Percentiles rank a stretch among this genome's conserved stretches.
These are phyloP conservation scores for Prinia subflava DNA, from an alignment of 2,113 vertebrate genomes.

Conservation along the genomic window DNA sequence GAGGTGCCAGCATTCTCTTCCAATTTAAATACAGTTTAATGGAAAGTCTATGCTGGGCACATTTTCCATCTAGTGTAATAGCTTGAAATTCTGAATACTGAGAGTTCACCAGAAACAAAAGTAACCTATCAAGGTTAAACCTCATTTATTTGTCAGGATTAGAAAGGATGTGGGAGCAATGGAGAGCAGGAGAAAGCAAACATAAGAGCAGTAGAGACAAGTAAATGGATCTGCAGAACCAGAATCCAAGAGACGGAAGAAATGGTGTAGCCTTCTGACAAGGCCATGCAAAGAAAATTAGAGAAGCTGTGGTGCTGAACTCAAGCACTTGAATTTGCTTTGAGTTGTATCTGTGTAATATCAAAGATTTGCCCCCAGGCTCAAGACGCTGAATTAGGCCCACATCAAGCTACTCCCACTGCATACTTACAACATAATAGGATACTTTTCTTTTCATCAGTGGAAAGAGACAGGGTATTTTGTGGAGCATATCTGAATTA, in stretches of 20 bases:
- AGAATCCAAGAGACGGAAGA: not conserved
- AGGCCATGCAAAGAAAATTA: not conserved
- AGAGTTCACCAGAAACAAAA: constrained; percentile 40
- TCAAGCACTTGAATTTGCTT: not conserved
- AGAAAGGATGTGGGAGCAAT: not conserved
- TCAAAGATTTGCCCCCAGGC: not conserved
- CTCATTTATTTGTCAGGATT: not conserved
- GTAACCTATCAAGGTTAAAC: constrained; percentile 12
- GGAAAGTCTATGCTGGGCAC: constrained; percentile 64
- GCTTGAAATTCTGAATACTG: constrained; percentile 13
- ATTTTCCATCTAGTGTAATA: constrained; percentile 59
- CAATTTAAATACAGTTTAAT: constrained; percentile 70
- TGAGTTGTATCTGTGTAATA: not conserved
- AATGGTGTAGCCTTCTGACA: not conserved
- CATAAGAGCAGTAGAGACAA: not conserved
- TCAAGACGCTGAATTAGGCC: not conserved
- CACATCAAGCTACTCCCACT: not conserved
- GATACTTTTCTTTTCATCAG: not conserved
- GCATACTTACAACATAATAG: not conserved
- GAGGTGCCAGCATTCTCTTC: constrained; percentile 67
- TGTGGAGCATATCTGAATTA: not conserved
- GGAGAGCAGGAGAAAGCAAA: not conserved
- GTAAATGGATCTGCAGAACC: not conserved
- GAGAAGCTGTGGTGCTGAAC: not conserved
- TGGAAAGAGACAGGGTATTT: not conserved